phyloP scores from a whole-genome alignment of 2,113 vertebrate genomes.

The Anas platyrhynchos region DNA sequence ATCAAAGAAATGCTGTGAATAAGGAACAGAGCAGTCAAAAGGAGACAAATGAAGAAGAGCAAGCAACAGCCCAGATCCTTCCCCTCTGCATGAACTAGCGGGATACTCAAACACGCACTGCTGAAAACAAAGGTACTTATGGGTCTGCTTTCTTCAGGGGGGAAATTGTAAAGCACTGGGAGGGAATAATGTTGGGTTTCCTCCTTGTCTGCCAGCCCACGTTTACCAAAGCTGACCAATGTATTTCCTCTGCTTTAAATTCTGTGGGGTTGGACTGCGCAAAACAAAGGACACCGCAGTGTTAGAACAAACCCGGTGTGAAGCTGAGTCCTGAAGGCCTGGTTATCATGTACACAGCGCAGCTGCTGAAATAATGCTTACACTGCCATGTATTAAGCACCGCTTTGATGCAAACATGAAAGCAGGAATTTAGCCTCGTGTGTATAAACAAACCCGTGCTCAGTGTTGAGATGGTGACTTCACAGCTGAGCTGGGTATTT shows the following conservation, averaged over 20 bases:
- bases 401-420: background rate
- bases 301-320: background rate
- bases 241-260: background rate
- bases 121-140: background rate
- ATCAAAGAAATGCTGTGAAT: background rate
- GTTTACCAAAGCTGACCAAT: background rate
- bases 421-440: background rate
- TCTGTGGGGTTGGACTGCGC: fast-evolving
- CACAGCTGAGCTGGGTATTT: background rate
- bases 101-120: background rate
- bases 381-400: background rate
- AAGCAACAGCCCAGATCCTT: background rate
- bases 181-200: background rate
- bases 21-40: background rate
- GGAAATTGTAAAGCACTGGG: background rate
- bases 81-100: background rate
- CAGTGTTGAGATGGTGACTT: background rate
- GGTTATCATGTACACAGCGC: background rate
- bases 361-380: background rate
- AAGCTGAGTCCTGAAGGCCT: background rate
- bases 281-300: background rate
- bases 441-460: background rate
- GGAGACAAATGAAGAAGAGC: background rate
- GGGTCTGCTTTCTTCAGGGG: background rate
- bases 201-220: background rate